These are phyloP conservation scores for Aelia acuminata DNA, from an alignment of 2,888 invertebrate genomes.

Conservation along the genomic window DNA sequence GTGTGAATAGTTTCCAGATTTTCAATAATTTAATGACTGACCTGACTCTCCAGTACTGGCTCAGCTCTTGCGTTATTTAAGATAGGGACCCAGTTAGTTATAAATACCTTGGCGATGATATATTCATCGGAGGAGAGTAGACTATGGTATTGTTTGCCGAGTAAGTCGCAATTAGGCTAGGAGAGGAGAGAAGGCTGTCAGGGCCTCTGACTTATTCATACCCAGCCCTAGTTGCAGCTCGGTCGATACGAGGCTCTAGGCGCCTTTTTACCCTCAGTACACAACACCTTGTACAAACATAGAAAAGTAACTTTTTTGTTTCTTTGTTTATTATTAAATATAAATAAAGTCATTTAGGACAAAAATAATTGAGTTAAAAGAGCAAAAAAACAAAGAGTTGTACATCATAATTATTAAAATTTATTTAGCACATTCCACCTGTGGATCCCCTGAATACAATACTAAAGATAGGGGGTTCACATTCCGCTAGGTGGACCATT, in stretches of 20 bases:
- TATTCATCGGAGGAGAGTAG: background rate
- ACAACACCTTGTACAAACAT: background rate
- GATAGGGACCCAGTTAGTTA: background rate
- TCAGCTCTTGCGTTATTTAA: background rate
- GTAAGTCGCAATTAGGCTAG: background rate
- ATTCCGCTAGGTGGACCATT: too few species aligned
- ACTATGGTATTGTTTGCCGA: background rate
- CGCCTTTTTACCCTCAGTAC: background rate
- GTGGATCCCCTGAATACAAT: too few species aligned
- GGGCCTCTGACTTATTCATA: conserved; percentile 31
- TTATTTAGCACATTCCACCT: too few species aligned
- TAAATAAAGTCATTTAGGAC: too few species aligned
- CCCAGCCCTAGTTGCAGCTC: background rate
- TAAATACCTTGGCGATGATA: background rate
- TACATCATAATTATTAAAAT: too few species aligned
- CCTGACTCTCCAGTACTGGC: too few species aligned
- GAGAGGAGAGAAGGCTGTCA: background rate
- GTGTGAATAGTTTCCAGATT: too few species aligned
- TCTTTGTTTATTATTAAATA: too few species aligned
- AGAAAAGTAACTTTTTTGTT: background rate
- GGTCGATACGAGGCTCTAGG: background rate
- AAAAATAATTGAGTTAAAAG: too few species aligned
- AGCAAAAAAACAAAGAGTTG: too few species aligned
- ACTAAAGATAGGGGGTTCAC: too few species aligned
- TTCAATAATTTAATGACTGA: too few species aligned